Evolutionary conservation across 2,113 vertebrate genomes (phyloP), one percentile per base, ranked within the genome.

Genomic region (Archilochus colubris): DNA sequence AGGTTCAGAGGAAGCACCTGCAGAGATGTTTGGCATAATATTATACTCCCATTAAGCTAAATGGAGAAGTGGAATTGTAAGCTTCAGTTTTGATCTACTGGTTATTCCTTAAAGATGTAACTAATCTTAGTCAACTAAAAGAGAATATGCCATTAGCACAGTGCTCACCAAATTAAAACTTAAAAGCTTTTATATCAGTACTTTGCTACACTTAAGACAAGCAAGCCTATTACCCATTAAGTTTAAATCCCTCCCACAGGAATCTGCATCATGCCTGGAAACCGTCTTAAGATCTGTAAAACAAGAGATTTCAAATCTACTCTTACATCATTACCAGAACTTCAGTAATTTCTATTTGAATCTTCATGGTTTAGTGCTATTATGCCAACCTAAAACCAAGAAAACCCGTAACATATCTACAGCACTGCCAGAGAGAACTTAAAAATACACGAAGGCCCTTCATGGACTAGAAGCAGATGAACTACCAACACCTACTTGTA

Each of bases 1-100:
- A n/a, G 30, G 88, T 93, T 97, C 82, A 91, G 96, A 95, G 94
- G 94, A 97, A 96, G 79, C 96, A 97, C 90, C 94, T 96, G 96
- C 63, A 74, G n/a, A 82, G 20, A 62, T 48, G 17, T 75, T 78
- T 24, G 95, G 51, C 66, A 82, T 43, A 88, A 81, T 23, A 63
- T 3, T 17, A 72, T 46, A 54, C 30, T 84, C 61, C 50, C 85
- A 78, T 73, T 72, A 78, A 81, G 54, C n/a, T 68, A 91, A 86
- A 76, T 8, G 50, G 76, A 94, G 68, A 93, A 88, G 53, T 53
- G 55, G 72, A 93, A 22, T 28, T 40, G 15, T 61, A 86, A 91
- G 72, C 0, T 18, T 89, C 48, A 72, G 36, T 61, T 75, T 54
- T 93, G 66, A 95, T 78, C 48, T 81, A 59, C 44, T 51, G 53